phyloP scores from a whole-genome alignment of 2,888 invertebrate genomes.

The Tupiocoris notatus region DNA sequence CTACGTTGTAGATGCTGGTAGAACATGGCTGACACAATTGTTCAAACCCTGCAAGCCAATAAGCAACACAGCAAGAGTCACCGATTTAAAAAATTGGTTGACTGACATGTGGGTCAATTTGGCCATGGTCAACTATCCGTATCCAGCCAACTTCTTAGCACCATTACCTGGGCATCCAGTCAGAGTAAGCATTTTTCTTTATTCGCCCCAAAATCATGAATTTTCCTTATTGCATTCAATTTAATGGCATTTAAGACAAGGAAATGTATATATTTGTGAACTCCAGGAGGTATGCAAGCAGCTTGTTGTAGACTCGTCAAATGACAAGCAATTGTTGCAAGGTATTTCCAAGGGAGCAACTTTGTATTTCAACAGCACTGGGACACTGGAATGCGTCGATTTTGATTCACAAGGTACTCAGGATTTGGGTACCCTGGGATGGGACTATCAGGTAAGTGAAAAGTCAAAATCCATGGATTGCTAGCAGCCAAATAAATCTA shows the following conservation, averaged over 20 bases:
- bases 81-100: constrained; percentile 68
- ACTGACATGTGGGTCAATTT: constrained; percentile 71
- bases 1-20: constrained; percentile 61
- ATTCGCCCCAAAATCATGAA: not conserved
- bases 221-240: not conserved
- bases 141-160: constrained; percentile 75
- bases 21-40: constrained; percentile 66
- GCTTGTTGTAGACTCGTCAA: constrained; percentile 55
- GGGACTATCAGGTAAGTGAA: constrained; percentile 73
- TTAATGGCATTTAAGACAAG: no score
- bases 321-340: constrained; percentile 59
- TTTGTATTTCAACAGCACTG: constrained; percentile 80
- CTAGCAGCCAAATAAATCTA: no score
- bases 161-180: constrained; percentile 85
- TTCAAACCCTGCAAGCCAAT: constrained; percentile 67
- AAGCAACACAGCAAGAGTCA: constrained; percentile 56
- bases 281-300: constrained; percentile 60
- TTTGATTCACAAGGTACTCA: constrained; percentile 60
- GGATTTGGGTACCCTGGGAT: constrained; percentile 67
- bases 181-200: constrained; percentile 53
- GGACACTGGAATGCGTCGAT: constrained; percentile 67
- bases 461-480: not conserved
- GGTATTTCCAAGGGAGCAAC: constrained; percentile 68
- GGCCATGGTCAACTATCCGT: constrained; percentile 96
- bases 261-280: no score